These are phyloP conservation scores for Amphiduros pacificus DNA, from an alignment of 2,888 invertebrate genomes.

Conservation along the genomic window DNA sequence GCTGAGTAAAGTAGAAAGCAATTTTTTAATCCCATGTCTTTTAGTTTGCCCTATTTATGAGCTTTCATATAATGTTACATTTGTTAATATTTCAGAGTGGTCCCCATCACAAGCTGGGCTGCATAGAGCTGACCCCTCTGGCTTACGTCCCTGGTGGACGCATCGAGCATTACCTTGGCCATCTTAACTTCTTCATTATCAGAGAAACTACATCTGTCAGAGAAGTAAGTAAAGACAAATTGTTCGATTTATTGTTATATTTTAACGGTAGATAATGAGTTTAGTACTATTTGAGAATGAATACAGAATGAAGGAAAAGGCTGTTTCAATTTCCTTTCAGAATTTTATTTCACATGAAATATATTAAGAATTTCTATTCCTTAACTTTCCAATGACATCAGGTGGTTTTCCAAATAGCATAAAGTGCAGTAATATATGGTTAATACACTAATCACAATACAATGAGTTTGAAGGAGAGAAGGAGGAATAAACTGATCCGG, in stretches of 20 bases:
- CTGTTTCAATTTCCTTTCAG: background rate
- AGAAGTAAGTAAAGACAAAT: conserved; percentile 64
- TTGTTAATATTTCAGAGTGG: conserved; percentile 11
- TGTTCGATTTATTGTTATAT: background rate
- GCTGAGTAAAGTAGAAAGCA: no score
- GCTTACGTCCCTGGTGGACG: conserved; percentile 77
- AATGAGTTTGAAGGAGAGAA: no score
- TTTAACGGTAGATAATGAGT: no score
- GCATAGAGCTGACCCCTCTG: conserved; percentile 75
- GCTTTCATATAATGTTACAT: no score
- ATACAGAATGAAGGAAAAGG: background rate
- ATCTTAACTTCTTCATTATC: conserved; percentile 86
- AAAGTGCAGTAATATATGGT: no score
- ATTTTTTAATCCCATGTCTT: no score
- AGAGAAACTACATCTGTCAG: conserved; percentile 89
- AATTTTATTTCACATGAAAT: background rate
- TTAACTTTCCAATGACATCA: background rate
- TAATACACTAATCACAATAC: no score
- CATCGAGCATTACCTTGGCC: conserved; percentile 80
- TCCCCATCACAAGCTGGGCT: background rate
- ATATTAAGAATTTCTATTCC: background rate
- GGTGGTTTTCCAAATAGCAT: no score
- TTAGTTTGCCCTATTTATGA: no score
- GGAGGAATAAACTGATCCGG: background rate
- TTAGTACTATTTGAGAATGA: no score